Percentiles rank a stretch among this genome's conserved stretches.
Evolutionary conservation across 92 coral and sea anemone genomes (phyloP).

Genomic region (Pocillopora grandis): DNA sequence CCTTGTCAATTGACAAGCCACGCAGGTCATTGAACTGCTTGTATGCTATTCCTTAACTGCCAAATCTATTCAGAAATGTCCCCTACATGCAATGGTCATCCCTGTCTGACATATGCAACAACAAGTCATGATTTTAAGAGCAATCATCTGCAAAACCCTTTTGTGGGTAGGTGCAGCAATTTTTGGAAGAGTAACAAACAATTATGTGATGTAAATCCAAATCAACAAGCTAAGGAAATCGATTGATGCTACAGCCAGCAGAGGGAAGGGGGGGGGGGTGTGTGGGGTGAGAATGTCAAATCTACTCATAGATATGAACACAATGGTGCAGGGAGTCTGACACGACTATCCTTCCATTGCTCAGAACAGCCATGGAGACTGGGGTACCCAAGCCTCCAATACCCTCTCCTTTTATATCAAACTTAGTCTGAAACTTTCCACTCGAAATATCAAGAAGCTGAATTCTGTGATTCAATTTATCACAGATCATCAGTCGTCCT

Average conservation of each 20-base stretch:
- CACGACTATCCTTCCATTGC: conserved; percentile 22
- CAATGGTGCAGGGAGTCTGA: background rate
- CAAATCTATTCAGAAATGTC: too few relatives aligned
- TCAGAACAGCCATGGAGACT: conserved; percentile 2
- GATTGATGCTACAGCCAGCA: background rate
- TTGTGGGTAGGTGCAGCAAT: too few relatives aligned
- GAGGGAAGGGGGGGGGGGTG: too few relatives aligned
- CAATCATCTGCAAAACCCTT: too few relatives aligned
- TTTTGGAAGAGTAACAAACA: background rate
- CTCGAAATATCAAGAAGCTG: conserved; percentile 10
- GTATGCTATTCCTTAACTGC: too few relatives aligned
- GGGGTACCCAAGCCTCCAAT: background rate
- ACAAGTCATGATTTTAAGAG: too few relatives aligned
- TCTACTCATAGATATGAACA: conserved; percentile 9
- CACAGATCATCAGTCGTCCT: conserved; percentile 32
- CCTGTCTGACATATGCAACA: too few relatives aligned
- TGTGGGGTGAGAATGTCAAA: background rate
- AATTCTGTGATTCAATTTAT: background rate
- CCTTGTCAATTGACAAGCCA: too few relatives aligned
- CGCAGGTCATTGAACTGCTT: too few relatives aligned
- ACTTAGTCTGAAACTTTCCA: conserved; percentile 7
- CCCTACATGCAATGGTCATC: too few relatives aligned
- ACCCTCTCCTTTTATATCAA: background rate
- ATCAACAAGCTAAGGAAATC: background rate
- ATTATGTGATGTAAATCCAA: too few relatives aligned